phyloP scores from a whole-genome alignment of 2,797 vertebrate genomes.

The Sternarchorhynchus goeldii region DNA sequence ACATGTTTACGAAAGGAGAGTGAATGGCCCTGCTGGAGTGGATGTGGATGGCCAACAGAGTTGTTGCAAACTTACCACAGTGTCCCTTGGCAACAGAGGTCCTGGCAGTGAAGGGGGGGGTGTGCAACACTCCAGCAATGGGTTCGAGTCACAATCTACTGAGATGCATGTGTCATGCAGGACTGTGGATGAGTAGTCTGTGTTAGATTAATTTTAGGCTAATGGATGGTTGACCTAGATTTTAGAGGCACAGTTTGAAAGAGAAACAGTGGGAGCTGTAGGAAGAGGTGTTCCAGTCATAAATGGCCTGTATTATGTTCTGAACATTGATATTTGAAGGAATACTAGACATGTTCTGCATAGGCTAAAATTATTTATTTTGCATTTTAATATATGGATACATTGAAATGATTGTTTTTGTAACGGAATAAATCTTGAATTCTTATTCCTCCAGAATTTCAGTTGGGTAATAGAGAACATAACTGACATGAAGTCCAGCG shows the following conservation, averaged over 20 bases:
- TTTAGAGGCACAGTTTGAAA: no score
- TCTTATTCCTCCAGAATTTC: no score
- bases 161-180: background rate
- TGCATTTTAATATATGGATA: no score
- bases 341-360: no score
- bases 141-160: background rate
- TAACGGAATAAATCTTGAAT: no score
- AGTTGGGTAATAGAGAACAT: no score
- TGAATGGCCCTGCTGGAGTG: background rate
- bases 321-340: background rate
- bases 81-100: constrained; percentile 57
- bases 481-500: no score
- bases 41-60: constrained; percentile 4
- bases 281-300: background rate
- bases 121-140: background rate
- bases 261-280: background rate
- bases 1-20: constrained; percentile 46
- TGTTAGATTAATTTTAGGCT: background rate
- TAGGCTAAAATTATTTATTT: no score
- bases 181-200: background rate
- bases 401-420: no score
- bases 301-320: background rate
- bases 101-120: background rate
- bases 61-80: constrained; percentile 50
- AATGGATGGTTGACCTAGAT: constrained; percentile 3